Evolutionary conservation across 2,888 invertebrate genomes (phyloP).

Genomic region (Lissonota sp.): DNA sequence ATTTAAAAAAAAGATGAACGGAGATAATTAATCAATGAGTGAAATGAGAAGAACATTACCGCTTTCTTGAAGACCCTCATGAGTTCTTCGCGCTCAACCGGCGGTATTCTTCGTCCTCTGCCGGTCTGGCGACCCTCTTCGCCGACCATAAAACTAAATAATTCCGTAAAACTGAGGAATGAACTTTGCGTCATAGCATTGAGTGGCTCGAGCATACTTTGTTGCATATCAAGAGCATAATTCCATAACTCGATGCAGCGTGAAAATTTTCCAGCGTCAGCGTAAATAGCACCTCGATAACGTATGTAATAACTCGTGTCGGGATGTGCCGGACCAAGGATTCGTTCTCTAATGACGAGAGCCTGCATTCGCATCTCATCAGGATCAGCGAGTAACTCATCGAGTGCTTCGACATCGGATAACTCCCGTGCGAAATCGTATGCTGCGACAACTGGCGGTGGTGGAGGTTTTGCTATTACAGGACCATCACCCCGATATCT

Average conservation of each 20-base stretch:
- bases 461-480: slow-evolving; percentile 90
- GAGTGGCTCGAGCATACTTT: slow-evolving; percentile 95
- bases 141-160: slow-evolving; percentile 97
- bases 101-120: slow-evolving; percentile 90
- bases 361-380: slow-evolving; percentile 99
- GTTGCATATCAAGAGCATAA: slow-evolving; percentile 98
- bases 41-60: slow-evolving; percentile 80
- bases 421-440: slow-evolving; percentile 96
- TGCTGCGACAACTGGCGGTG: slow-evolving; percentile 90
- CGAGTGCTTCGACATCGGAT: slow-evolving; percentile 90
- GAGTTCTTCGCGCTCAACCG: slow-evolving; percentile 92
- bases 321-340: slow-evolving; percentile 96
- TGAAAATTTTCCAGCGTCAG: slow-evolving; percentile 96
- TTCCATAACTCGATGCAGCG: slow-evolving; percentile 98
- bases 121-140: slow-evolving; percentile 90
- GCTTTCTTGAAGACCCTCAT: slow-evolving; percentile 93
- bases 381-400: slow-evolving; percentile 95
- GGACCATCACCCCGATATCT: slow-evolving; percentile 89
- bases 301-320: slow-evolving; percentile 98
- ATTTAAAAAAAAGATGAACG: slow-evolving; percentile 87
- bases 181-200: slow-evolving; percentile 98
- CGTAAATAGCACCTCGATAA: slow-evolving; percentile 96
- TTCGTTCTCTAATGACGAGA: slow-evolving; percentile 95
- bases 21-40: slow-evolving; percentile 36
- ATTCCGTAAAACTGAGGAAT: slow-evolving; percentile 96